Evolutionary conservation across 1,140 invertebrate species (phyloP).

Genomic region (Musca vetustissima): DNA sequence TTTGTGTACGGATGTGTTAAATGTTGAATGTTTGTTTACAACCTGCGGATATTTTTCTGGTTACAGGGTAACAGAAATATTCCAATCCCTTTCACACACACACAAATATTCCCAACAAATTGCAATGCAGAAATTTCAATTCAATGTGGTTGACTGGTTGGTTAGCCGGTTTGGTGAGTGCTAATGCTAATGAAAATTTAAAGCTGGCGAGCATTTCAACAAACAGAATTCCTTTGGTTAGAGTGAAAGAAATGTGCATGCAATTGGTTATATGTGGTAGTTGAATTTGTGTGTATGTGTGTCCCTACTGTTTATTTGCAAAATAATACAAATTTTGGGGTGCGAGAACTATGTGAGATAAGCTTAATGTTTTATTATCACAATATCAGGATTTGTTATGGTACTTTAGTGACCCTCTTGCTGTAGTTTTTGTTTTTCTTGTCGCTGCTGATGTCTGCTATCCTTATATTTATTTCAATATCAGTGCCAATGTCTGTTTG

Average conservation of each 20-base stretch:
- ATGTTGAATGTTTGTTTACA: conserved; percentile 18
- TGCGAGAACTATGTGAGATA: conserved; percentile 1
- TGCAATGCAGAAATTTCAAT: too few species aligned
- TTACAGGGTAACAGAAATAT: neutral
- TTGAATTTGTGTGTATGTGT: too few species aligned
- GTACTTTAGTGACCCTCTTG: conserved; percentile 6
- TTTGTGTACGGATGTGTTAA: conserved; percentile 12
- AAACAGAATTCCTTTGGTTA: too few species aligned
- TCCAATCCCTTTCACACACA: neutral
- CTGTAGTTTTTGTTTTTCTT: too few species aligned
- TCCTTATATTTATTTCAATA: neutral
- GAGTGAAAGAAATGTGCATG: too few species aligned
- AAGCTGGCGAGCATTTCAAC: neutral
- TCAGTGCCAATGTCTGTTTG: neutral
- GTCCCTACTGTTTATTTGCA: too few species aligned
- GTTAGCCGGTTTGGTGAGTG: neutral
- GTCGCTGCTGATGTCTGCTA: neutral
- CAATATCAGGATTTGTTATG: conserved; percentile 3
- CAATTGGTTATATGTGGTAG: too few species aligned
- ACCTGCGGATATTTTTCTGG: conserved; percentile 18
- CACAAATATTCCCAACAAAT: too few species aligned
- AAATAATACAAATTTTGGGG: too few species aligned
- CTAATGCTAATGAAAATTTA: conserved; percentile 16
- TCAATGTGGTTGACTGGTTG: too few species aligned
- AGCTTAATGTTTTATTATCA: conserved; percentile 19